Conservation (phyloP, 2,888 invertebrate species). For the Aphidius colemani region DNA sequence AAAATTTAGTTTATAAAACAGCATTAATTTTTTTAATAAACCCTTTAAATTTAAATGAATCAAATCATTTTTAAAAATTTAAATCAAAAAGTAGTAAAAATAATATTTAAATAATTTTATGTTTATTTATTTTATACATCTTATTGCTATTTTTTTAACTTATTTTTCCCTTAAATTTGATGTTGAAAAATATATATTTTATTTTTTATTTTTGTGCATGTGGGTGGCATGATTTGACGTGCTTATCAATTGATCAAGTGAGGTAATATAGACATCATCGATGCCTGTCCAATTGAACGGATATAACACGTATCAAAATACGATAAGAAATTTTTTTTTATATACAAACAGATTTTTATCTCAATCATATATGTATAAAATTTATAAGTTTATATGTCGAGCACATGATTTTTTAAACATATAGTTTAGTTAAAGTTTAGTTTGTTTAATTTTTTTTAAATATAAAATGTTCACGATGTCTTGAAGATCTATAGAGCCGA, state of each 20-base stretch:
- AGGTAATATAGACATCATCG: slow-evolving; percentile 46
- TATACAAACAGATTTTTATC: background rate
- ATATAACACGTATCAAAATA: slow-evolving; percentile 21
- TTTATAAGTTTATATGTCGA: no score
- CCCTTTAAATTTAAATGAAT: no score
- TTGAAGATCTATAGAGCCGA: background rate
- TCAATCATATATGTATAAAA: background rate
- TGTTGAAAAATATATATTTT: background rate
- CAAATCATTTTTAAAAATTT: no score
- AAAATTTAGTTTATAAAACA: no score
- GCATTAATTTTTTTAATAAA: background rate
- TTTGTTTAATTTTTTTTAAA: no score
- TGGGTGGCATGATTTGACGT: slow-evolving; percentile 52
- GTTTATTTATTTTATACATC: no score
- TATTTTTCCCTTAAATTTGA: background rate
- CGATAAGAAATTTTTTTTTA: slow-evolving; percentile 16
- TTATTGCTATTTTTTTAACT: background rate
- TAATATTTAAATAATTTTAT: no score
- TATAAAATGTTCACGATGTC: background rate
- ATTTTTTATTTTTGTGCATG: slow-evolving; percentile 31
- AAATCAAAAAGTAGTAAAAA: no score
- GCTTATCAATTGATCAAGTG: slow-evolving; percentile 55
- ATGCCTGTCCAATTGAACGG: slow-evolving; percentile 37
- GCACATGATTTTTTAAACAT: no score
- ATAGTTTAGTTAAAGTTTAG: no score